A percentile compares a stretch with the other conserved stretches of the same genome.
Evolutionary conservation across 2,888 invertebrate species (phyloP).

Genomic region (Orthosia gothica): DNA sequence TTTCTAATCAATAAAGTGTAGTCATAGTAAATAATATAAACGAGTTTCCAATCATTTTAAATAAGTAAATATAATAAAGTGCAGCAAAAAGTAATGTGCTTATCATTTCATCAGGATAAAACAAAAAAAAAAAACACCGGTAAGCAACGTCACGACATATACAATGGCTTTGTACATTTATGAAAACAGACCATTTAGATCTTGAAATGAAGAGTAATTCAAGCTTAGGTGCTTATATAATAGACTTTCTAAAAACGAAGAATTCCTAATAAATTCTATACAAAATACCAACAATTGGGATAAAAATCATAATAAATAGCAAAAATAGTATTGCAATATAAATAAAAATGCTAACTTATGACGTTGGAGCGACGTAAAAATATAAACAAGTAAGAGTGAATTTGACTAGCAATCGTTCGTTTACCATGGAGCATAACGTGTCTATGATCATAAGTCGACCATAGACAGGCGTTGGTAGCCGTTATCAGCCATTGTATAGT

Average conservation of each 20-base stretch:
- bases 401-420: conserved; percentile 62
- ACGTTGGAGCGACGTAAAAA: conserved; percentile 53
- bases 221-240: conserved; percentile 39
- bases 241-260: conserved; percentile 44
- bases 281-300: conserved; percentile 18
- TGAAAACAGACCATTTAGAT: conserved; percentile 19
- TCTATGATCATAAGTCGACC: conserved; percentile 83
- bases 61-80: conserved; percentile 4
- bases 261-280: conserved; percentile 24
- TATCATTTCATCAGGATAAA: conserved; percentile 75
- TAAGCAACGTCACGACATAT: conserved; percentile 77
- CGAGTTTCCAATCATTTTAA: background rate
- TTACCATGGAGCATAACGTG: conserved; percentile 78
- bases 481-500: conserved; percentile 86
- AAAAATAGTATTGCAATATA: conserved; percentile 36
- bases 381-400: conserved; percentile 38
- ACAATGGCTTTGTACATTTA: conserved; percentile 76
- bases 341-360: conserved; percentile 57
- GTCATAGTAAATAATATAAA: too few species aligned
- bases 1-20: too few species aligned
- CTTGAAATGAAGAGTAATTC: conserved; percentile 27
- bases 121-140: conserved; percentile 64
- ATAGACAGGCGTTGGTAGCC: conserved; percentile 83
- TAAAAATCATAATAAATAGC: conserved; percentile 17
- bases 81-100: background rate